Conservation (phyloP, 2,113 vertebrate species). For the Chloropsis hardwickii region DNA sequence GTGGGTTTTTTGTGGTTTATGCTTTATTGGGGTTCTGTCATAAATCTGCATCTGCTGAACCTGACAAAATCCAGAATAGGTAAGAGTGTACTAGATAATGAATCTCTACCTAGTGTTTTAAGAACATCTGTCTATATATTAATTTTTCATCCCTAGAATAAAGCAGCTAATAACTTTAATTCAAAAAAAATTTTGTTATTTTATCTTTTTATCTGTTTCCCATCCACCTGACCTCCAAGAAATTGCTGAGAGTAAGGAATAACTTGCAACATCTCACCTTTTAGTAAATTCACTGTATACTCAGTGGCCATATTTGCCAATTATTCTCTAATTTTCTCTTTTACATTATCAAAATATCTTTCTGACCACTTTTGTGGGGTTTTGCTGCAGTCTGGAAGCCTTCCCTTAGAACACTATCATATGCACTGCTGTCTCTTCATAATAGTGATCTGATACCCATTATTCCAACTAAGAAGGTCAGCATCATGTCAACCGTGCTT, state of each 20-base stretch:
- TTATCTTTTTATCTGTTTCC: neutral
- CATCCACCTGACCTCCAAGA: fast-evolving
- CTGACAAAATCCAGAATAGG: neutral
- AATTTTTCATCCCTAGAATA: neutral
- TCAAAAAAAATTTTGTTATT: neutral
- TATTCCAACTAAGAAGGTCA: neutral
- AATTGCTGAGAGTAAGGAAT: neutral
- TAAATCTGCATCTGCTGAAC: neutral
- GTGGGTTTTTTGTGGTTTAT: fast-evolving
- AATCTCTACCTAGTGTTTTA: neutral
- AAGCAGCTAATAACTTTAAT: neutral
- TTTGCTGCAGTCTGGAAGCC: neutral
- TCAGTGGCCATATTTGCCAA: neutral
- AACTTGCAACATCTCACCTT: fast-evolving
- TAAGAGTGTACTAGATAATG: neutral
- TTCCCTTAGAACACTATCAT: neutral
- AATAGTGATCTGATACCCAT: neutral
- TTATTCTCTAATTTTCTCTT: neutral
- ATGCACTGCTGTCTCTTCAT: neutral
- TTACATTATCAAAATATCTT: neutral
- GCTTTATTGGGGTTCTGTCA: neutral
- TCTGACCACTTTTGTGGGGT: neutral
- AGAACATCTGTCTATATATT: neutral
- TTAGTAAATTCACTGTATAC: neutral
- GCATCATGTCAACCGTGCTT: neutral